Evolutionary conservation across 2,888 invertebrate species (phyloP), one percentile per base, ranked within the genome.

Genomic region (Chesias legatella): DNA sequence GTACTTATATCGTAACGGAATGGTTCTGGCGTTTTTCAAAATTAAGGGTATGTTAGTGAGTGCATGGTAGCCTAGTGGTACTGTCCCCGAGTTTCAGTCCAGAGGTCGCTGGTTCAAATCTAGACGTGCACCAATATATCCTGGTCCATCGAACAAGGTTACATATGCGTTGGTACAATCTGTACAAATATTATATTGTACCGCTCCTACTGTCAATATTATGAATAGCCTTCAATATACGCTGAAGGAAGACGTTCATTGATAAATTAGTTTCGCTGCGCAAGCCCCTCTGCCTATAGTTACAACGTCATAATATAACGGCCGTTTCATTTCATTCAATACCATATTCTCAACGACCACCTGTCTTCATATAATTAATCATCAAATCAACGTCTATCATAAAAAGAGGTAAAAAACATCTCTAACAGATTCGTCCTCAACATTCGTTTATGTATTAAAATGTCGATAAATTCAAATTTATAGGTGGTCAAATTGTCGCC

Each of bases 391-490:
- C 31, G 28, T 35, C 33, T 39, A 30, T 24, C 24, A 40, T 17
- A 47, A 38, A 41, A 51, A 47, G 46, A 37, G 32, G 40, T 36
- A 53, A 52, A 51, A 47, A 45, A 45, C 27, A 49, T 38, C 51
- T 31, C 35, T 56, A 58, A 51, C 49, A 40, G 48, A 51, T 58
- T 55, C 46, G 57, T 54, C 63, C 63, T 64, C 63, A 58, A 59
- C 60, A 56, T 57, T 55, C 56, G 49, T 56, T 45, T 42, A 50
- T 44, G 47, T 42, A 51, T 54, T 55, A 43, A 51, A 49, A 53
- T 52, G 49, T 52, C 53, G 53, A 58, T 60, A 66, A 56, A 64
- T 61, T 62, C 52, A 60, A 64, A 65, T 60, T 66, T 63, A 55
- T 55, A 50, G 53, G 53, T 58, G 58, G 48, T 51, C 57, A 54